A percentile compares a stretch with the other conserved stretches of the same genome.
Evolutionary conservation across 2,113 vertebrate species (phyloP).

Genomic region (Gobiocypris rarus): DNA sequence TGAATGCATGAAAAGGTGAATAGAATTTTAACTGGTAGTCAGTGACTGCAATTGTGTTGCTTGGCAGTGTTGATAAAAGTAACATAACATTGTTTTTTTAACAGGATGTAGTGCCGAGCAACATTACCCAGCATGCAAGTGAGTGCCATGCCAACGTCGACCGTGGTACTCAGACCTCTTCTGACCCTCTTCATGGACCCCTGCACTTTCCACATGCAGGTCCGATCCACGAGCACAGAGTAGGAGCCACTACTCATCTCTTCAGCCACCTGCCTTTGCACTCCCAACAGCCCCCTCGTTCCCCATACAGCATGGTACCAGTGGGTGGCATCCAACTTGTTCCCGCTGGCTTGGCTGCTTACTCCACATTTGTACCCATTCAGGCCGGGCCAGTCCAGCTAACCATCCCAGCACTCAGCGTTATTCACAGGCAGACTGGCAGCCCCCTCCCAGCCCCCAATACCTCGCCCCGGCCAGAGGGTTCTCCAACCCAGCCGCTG

Average conservation of each 20-base stretch:
- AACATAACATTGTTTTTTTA: slow-evolving; percentile 27
- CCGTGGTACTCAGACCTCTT: slow-evolving; percentile 73
- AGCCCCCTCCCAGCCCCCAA: slow-evolving; percentile 71
- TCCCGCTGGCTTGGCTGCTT: slow-evolving; percentile 85
- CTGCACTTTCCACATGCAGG: slow-evolving; percentile 63
- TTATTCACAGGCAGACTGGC: slow-evolving; percentile 84
- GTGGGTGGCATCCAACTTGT: slow-evolving; percentile 94
- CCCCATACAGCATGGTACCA: slow-evolving; percentile 86
- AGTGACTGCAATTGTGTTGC: neutral
- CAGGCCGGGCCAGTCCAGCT: slow-evolving; percentile 89
- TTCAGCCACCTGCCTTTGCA: slow-evolving; percentile 97
- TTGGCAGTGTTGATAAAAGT: neutral
- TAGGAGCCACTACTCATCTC: slow-evolving; percentile 78
- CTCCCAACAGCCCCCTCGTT: slow-evolving; percentile 86
- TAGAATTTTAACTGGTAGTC: slow-evolving; percentile 40
- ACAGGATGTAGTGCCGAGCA: slow-evolving; percentile 41
- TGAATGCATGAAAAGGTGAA: slow-evolving; percentile 63
- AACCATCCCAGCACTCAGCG: slow-evolving; percentile 88
- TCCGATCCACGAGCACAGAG: slow-evolving; percentile 53
- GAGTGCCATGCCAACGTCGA: slow-evolving; percentile 60
- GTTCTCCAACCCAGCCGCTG: slow-evolving; percentile 59
- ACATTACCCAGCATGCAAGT: slow-evolving; percentile 29
- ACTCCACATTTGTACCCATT: slow-evolving; percentile 93
- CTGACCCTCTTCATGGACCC: slow-evolving; percentile 66
- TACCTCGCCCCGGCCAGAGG: slow-evolving; percentile 48